Evolutionary conservation across 2,797 vertebrate species (phyloP).

Genomic region (Nyctalus aviator): DNA sequence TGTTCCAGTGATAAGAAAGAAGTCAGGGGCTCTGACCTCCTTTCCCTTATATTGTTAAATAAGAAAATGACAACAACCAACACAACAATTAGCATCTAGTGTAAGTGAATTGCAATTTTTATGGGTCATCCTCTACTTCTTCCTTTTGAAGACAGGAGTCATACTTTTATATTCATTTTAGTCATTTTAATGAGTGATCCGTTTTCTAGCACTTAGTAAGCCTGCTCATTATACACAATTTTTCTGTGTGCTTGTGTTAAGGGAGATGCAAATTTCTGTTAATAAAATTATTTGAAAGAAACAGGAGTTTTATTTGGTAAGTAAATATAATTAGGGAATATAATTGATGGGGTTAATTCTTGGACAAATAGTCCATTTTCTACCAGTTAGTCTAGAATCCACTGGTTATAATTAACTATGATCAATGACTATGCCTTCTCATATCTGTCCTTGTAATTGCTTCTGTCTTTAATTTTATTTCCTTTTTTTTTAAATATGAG

Average conservation of each 20-base stretch:
- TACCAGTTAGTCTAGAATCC: slow-evolving; percentile 9
- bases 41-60: too few relatives aligned
- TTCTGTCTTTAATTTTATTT: slow-evolving; percentile 31
- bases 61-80: too few relatives aligned
- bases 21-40: neutral
- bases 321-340: neutral
- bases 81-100: too few relatives aligned
- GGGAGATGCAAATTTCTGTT: neutral
- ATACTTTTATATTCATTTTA: neutral
- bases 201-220: neutral
- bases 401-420: neutral
- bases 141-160: neutral
- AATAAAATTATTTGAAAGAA: slow-evolving; percentile 29
- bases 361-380: neutral
- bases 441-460: neutral
- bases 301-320: neutral
- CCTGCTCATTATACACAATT: neutral
- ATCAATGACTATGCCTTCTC: neutral
- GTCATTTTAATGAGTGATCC: neutral
- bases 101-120: neutral
- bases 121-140: neutral
- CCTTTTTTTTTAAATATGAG: slow-evolving; percentile 19
- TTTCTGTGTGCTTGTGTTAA: neutral
- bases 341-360: neutral
- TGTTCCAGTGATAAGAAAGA: neutral